Conservation (phyloP, 2,888 invertebrate species). For the Lumbricus terrestris region DNA sequence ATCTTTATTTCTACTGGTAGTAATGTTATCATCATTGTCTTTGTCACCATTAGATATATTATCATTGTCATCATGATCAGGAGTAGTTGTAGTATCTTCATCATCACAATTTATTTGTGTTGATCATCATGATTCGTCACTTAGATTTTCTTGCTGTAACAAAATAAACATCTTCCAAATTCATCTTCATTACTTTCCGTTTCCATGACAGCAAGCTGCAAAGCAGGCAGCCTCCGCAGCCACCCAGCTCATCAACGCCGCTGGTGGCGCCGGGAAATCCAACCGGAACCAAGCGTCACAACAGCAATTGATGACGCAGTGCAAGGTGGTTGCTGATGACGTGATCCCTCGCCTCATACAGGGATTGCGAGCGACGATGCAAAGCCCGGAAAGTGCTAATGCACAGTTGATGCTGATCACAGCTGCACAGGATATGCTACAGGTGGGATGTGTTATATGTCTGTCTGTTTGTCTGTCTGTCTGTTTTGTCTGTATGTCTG, state of each 20-base stretch:
- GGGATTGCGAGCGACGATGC: conserved; percentile 70
- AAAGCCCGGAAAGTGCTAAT: conserved; percentile 72
- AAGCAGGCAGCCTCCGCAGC: conserved; percentile 83
- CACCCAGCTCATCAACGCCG: conserved; percentile 85
- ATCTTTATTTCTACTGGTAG: too few species aligned
- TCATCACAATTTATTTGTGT: too few species aligned
- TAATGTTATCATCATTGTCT: too few species aligned
- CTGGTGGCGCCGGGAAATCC: conserved; percentile 77
- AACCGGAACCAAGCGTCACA: conserved; percentile 67
- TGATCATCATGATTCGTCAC: too few species aligned
- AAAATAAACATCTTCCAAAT: too few species aligned
- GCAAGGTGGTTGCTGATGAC: conserved; percentile 72
- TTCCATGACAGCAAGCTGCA: conserved; percentile 60
- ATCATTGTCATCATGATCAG: too few species aligned
- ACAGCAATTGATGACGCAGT: conserved; percentile 75
- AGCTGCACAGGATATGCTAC: conserved; percentile 79
- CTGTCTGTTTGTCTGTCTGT: too few species aligned
- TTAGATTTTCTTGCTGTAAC: too few species aligned
- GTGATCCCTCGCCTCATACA: conserved; percentile 80
- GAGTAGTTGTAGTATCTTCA: too few species aligned
- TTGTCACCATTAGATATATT: too few species aligned
- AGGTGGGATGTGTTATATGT: too few species aligned
- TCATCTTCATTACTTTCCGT: background rate
- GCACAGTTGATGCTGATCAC: conserved; percentile 79
- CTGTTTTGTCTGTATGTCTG: too few species aligned